phyloP scores from a whole-genome alignment of 2,888 invertebrate genomes.

The Craniophora ligustri region DNA sequence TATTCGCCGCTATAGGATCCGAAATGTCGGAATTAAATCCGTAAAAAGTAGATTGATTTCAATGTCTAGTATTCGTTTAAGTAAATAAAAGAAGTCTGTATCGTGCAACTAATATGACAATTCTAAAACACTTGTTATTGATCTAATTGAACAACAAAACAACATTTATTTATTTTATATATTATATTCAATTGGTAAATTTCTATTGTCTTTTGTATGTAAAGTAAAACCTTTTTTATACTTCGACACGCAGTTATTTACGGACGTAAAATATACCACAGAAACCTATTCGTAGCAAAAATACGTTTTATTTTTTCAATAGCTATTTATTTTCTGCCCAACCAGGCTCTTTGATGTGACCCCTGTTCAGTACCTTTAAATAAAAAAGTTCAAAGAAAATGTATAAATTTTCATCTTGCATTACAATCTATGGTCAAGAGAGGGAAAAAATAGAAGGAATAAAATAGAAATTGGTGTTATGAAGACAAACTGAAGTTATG shows the following conservation, averaged over 20 bases:
- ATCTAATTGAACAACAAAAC: too few relatives aligned
- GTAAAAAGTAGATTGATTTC: too few relatives aligned
- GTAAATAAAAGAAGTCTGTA: too few relatives aligned
- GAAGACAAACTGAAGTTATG: neutral
- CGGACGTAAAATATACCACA: neutral
- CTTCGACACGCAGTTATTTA: neutral
- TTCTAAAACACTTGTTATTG: too few relatives aligned
- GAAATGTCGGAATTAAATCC: too few relatives aligned
- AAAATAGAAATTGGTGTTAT: conserved; percentile 3
- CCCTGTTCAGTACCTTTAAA: neutral
- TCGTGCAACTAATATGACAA: too few relatives aligned
- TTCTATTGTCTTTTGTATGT: too few relatives aligned
- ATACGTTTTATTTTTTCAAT: conserved; percentile 1
- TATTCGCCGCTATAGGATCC: too few relatives aligned
- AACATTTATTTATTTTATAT: too few relatives aligned
- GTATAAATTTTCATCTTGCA: neutral
- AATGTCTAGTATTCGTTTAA: too few relatives aligned
- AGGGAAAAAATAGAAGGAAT: neutral
- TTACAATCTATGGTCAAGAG: neutral
- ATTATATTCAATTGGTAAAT: too few relatives aligned
- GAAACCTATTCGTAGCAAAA: conserved; percentile 1
- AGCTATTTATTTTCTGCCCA: neutral
- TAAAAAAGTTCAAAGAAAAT: neutral
- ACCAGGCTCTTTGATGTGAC: conserved; percentile 4
- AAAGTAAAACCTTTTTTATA: too few relatives aligned